Evolutionary conservation across 2,888 invertebrate species (phyloP).

Genomic region (Rutpela maculata): DNA sequence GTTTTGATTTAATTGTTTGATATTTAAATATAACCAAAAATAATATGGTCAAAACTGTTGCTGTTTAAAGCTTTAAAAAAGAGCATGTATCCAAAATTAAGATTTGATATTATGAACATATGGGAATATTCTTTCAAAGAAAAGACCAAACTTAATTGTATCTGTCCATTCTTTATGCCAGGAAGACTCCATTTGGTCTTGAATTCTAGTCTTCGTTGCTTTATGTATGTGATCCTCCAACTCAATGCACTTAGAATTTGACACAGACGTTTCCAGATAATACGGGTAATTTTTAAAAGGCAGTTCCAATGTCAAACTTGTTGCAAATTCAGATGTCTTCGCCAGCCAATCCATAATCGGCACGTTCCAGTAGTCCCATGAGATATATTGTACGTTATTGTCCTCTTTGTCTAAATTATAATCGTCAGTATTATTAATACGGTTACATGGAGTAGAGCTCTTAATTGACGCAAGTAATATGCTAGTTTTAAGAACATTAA

Average conservation of each 20-base stretch:
- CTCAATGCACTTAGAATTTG: constrained; percentile 64
- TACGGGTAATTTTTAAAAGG: constrained; percentile 49
- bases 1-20: no score
- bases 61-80: not conserved
- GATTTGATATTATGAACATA: constrained; percentile 50
- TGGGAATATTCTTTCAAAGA: constrained; percentile 46
- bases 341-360: constrained; percentile 72
- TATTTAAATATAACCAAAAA: not conserved
- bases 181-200: constrained; percentile 71
- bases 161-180: constrained; percentile 74
- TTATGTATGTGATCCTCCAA: constrained; percentile 70
- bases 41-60: not conserved
- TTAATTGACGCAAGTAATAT: constrained; percentile 69
- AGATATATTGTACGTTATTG: constrained; percentile 60
- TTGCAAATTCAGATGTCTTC: constrained; percentile 65
- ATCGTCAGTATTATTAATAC: constrained; percentile 45
- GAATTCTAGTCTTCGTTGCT: constrained; percentile 70
- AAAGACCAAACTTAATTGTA: constrained; percentile 55
- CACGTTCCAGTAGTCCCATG: constrained; percentile 73
- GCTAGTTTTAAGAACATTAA: constrained; percentile 69
- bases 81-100: constrained; percentile 36
- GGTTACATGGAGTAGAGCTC: constrained; percentile 22
- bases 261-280: constrained; percentile 63
- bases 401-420: constrained; percentile 27
- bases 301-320: constrained; percentile 58